Evolutionary conservation across 2,797 vertebrate genomes (phyloP).

Genomic region (Xerus rutilus): DNA sequence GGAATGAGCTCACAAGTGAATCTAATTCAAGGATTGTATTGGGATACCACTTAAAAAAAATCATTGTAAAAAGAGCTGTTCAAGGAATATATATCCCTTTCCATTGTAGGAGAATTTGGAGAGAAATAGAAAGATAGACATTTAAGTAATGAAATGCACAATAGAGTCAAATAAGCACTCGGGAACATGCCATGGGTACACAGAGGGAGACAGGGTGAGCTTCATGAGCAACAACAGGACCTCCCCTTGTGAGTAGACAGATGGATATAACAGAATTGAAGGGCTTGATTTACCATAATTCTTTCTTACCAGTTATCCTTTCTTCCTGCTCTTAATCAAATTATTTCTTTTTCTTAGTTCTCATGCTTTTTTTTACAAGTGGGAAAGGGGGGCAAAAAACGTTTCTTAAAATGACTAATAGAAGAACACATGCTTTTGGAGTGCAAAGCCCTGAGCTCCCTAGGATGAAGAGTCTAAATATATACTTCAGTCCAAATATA

Average conservation of each 20-base stretch:
- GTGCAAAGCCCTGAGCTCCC: background rate
- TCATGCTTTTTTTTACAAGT: background rate
- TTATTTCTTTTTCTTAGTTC: background rate
- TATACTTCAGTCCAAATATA: constrained; percentile 41
- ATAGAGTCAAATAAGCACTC: background rate
- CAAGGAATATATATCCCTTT: background rate
- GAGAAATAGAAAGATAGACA: background rate
- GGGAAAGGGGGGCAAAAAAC: background rate
- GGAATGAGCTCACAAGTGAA: background rate
- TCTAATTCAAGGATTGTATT: background rate
- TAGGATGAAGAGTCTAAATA: constrained; percentile 56
- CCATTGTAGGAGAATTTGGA: constrained; percentile 36
- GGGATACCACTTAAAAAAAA: background rate
- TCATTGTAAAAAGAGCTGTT: background rate
- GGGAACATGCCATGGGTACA: background rate
- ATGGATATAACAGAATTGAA: background rate
- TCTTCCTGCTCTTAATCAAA: constrained; percentile 9
- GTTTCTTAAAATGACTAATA: constrained; percentile 64
- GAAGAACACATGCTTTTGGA: constrained; percentile 21
- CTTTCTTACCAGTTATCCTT: background rate
- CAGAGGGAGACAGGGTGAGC: background rate
- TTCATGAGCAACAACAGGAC: accelerated
- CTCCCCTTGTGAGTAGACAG: background rate
- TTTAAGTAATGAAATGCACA: background rate
- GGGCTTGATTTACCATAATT: background rate